Base-by-base conservation (phyloP, 2,888 invertebrate species). In the Caenorhabditis becei region DNA sequence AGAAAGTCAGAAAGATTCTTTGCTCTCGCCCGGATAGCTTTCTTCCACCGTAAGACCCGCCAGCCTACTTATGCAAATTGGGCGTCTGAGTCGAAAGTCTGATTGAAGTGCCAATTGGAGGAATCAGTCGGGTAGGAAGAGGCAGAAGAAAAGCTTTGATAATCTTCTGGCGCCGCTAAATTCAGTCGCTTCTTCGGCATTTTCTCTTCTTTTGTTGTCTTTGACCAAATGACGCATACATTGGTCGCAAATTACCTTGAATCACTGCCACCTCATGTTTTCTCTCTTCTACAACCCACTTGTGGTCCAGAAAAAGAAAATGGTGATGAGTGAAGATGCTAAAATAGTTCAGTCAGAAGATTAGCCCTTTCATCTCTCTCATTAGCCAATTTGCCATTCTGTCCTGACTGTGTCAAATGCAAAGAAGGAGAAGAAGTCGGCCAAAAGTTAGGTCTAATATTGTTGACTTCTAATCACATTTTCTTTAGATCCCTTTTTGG, bases 41-140 rank as follows among this genome's bases (percentile, higher is more conserved):
- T 56, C 44, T 47, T 35, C 49, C 72, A 63, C 72, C 56, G 63
- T 72, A 63, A 32, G 16, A 56, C 63, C 44, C 63, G 54, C 18
- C 3, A 53, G 37, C 44, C 66, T 58, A 51, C 59, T 75, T 75
- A 75, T 75, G 75, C 66, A 66, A 75, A 75, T 75, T 32, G n/a
- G 14, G 20, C 44, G 66, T 61, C 66, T 67, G 44, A 32, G 65
- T 26, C 66, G 32, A 35, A 53, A 41, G 10, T 14, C 41, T 7
- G 32, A 28, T 23, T 41, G n/a, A 44, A 59, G 23, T 28, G 69
- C 67, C 49, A 49, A 51, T 58, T 69, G 20, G 10, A 47, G 61
- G 35, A 70, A 41, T 28, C 67, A 58, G 49, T 56, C 67, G 26
- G 26, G 44, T 41, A 26, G 14, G 41, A 2, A 41, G 32, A 7